Evolutionary conservation across 2,113 vertebrate genomes (phyloP), one percentile per base, ranked within the genome.

Genomic region (Platysternon megacephalum): DNA sequence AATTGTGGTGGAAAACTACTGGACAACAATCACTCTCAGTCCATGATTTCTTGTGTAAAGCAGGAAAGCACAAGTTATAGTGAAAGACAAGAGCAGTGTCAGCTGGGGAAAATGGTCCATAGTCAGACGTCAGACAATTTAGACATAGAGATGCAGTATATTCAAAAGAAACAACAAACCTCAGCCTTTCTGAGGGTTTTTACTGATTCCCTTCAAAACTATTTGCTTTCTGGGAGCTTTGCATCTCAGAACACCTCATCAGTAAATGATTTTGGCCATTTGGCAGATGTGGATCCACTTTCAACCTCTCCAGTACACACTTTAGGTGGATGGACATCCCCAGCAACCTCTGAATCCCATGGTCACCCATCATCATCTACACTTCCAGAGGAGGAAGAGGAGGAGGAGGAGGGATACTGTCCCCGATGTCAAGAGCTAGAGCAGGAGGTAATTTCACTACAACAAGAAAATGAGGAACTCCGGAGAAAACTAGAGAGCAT

Each of bases 381-480:
- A 0, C 98, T 99, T 95, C 99, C 99, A 0, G 99, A 99, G 95
- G 99, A 99, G 94, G 99, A 99, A 97, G 99, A 99, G 80, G 98
- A 99, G 35, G 99, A 98, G 65, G 99, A 99, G 55, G 99, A 99
- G 98, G 98, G 98, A 92, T 99, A 99, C 95, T 99, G 99, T 56
- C 99, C 99, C 28, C 99, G 99, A 29, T 99, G 99, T 97, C 98
- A 99, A 93, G 99, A 99, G 95, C 96, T 99, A 96, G 99, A 99
- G 95, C 99, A 99, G 96, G 99, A 99, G 97, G 99, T 99, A 84
- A 98, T 99, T 97, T 99, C 99, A 29, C 97, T 99, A 96, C 99
- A 99, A 97, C 99, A 99, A 98, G 99, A 99, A 97, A 99, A 99
- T 1, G 99, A 99, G 97, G 99, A 99, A 93, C 99, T 99, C 79